Conservation (phyloP, 2,113 vertebrate genomes). For the Heteronetta atricapilla region DNA sequence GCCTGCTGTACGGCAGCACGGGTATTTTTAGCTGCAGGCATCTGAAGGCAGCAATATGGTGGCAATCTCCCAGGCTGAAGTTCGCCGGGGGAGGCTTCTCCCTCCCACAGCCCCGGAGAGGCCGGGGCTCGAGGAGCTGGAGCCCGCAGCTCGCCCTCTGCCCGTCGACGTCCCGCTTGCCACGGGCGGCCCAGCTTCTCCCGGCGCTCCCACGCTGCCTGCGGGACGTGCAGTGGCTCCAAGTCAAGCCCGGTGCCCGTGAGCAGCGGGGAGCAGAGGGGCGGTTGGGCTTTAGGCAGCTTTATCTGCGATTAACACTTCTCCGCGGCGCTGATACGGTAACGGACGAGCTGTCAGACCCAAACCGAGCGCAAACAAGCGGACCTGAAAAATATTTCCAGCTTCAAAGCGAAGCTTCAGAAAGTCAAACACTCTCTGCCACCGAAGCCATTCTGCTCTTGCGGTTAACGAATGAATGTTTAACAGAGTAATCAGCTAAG, state of each 20-base stretch:
- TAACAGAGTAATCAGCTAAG: not conserved
- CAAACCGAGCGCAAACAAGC: not conserved
- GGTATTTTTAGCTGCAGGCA: slow-evolving; percentile 12
- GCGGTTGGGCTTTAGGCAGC: not conserved
- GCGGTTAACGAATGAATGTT: not conserved
- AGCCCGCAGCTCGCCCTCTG: too few relatives aligned
- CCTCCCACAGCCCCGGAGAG: not conserved
- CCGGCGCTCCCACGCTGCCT: too few relatives aligned
- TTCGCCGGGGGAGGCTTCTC: not conserved
- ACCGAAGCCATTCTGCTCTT: not conserved
- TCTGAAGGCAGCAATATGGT: not conserved
- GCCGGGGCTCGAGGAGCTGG: too few relatives aligned
- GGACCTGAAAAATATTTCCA: not conserved
- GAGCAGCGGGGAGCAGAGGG: fast-evolving
- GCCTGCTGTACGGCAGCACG: not conserved
- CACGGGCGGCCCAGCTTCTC: too few relatives aligned
- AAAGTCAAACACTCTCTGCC: not conserved
- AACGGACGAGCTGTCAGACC: not conserved
- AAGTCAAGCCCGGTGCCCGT: fast-evolving
- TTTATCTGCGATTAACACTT: not conserved
- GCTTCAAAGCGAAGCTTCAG: not conserved
- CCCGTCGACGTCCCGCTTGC: too few relatives aligned
- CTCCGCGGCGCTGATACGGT: not conserved
- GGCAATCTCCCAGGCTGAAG: slow-evolving; percentile 41
- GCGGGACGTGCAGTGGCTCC: fast-evolving